Evolutionary conservation across 1,140 invertebrate species (phyloP), one percentile per base, ranked within the genome.

Genomic region (Rhopalosiphum maidis): DNA sequence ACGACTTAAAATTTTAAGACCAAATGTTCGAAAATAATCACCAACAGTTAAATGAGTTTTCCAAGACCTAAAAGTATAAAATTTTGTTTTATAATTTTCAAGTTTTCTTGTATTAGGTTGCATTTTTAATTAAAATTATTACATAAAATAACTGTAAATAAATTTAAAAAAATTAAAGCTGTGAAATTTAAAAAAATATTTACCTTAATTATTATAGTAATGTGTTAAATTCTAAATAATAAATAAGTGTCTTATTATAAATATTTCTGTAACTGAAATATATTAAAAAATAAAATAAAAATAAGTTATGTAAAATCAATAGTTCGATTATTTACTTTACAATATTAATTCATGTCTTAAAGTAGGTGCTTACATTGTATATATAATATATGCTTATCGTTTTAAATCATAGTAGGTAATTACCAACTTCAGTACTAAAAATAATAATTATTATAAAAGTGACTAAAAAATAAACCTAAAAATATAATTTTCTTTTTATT

Each of bases 21-120:
- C 25, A 68, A 91, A 91, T 43, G 37, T 77, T 77, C 90, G 41
- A 30, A 68, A 91, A 43, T 91, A 9, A 77, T 91, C 55, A 25
- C 41, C 55, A 30, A 55, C 23, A 18, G 89, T 91, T 15, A 37
- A 77, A 91, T 91, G 90, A 1, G 23, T 68, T 91, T 68, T 18
- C 37, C 30, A 35, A 7, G 15, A n/a, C 37, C 23, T 6, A 23
- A 2, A 68, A 25, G 90, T 46, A 91, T 35, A 77, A 46, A 91
- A 2, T 23, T 37, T 21, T 41, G 1, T 25, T 8, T 90, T 1
- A 46, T 51, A 18, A 51, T 51, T 21, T 51, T 51, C 15, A 18
- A 1, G 11, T 51, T 18, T 51, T 51, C 15, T 51, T 51, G 15
- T 18, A 51, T 51, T 51, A 51, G 18, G 15, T 51, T 2, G 0